These are phyloP conservation scores for Zeugodacus cucurbitae DNA, from an alignment of 1,140 invertebrate genomes.

Conservation along the genomic window DNA sequence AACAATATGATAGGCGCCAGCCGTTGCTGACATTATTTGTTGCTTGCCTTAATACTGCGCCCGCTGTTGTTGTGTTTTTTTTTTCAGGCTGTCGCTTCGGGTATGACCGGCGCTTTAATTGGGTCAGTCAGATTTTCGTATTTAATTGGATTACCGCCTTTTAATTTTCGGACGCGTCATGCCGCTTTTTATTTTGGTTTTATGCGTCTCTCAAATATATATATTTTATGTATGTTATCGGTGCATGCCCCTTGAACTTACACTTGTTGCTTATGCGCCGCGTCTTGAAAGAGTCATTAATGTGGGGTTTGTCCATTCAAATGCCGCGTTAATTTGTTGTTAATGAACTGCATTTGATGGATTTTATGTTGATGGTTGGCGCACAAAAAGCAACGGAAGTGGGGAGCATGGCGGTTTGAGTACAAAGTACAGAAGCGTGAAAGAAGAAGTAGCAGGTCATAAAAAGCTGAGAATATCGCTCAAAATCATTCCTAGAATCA, in stretches of 20 bases:
- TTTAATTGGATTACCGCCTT: constrained; percentile 65
- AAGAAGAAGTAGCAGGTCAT: not conserved
- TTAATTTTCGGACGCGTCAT: constrained; percentile 50
- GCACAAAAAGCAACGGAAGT: not conserved
- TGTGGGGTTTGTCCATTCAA: not conserved
- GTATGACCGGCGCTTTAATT: constrained; percentile 51
- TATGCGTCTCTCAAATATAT: not conserved
- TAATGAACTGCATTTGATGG: constrained; percentile 27
- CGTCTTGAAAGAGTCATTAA: constrained; percentile 34
- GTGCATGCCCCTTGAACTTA: not conserved
- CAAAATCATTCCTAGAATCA: not conserved
- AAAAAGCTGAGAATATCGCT: not conserved
- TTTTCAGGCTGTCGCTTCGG: constrained; percentile 22
- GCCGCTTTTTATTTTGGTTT: not conserved
- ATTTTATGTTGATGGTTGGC: not conserved
- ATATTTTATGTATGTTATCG: not conserved
- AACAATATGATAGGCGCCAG: constrained; percentile 21
- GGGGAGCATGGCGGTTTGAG: not conserved
- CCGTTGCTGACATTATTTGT: not conserved
- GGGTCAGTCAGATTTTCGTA: constrained; percentile 54
- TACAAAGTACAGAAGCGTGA: not conserved
- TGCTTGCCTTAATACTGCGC: not conserved
- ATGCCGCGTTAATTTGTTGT: constrained; percentile 18
- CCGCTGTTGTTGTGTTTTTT: not conserved
- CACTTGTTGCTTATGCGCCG: constrained; percentile 7